A percentile compares a stretch with the other conserved stretches of the same genome.
These are phyloP conservation scores for Lethenteron camtschaticum DNA, from an alignment of 2,113 vertebrate genomes.

Conservation along the genomic window DNA sequence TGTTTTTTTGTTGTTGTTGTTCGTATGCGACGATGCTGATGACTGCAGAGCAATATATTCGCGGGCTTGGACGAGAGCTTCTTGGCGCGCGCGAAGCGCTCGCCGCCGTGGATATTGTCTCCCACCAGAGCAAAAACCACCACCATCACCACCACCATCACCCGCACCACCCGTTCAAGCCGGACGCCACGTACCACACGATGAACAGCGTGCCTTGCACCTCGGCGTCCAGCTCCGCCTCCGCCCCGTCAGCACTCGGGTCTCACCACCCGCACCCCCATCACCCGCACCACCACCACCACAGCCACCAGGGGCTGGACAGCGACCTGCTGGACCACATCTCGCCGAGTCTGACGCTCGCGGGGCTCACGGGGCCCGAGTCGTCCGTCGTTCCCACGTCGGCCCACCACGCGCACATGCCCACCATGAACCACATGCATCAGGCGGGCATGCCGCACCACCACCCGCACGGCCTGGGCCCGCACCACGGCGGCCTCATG, in stretches of 20 bases:
- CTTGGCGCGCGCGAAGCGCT: slow-evolving; percentile 64
- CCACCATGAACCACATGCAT: slow-evolving; percentile 83
- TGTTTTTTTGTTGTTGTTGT: slow-evolving; percentile 42
- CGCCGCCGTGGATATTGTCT: slow-evolving; percentile 67
- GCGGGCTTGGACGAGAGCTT: slow-evolving; percentile 65
- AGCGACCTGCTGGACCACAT: slow-evolving; percentile 66
- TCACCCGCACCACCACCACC: slow-evolving; percentile 52
- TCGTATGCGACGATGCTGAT: too few relatives aligned
- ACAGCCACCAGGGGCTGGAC: slow-evolving; percentile 50
- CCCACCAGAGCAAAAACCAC: slow-evolving; percentile 70
- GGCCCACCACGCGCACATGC: slow-evolving; percentile 70
- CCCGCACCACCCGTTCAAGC: slow-evolving; percentile 85
- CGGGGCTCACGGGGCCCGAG: slow-evolving; percentile 47
- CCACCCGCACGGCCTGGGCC: slow-evolving; percentile 44
- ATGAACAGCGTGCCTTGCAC: slow-evolving; percentile 74
- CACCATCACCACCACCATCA: slow-evolving; percentile 89
- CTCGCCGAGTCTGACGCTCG: slow-evolving; percentile 56
- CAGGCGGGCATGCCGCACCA: slow-evolving; percentile 81
- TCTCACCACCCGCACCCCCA: slow-evolving; percentile 56
- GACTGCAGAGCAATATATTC: slow-evolving; percentile 57
- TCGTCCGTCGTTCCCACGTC: slow-evolving; percentile 41
- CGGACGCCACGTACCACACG: slow-evolving; percentile 76
- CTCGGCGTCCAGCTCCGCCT: slow-evolving; percentile 49
- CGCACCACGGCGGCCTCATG: slow-evolving; percentile 27
- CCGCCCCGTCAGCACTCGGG: slow-evolving; percentile 56